phyloP scores from a whole-genome alignment of 1,140 invertebrate species.

The Vanessa tameamea region DNA sequence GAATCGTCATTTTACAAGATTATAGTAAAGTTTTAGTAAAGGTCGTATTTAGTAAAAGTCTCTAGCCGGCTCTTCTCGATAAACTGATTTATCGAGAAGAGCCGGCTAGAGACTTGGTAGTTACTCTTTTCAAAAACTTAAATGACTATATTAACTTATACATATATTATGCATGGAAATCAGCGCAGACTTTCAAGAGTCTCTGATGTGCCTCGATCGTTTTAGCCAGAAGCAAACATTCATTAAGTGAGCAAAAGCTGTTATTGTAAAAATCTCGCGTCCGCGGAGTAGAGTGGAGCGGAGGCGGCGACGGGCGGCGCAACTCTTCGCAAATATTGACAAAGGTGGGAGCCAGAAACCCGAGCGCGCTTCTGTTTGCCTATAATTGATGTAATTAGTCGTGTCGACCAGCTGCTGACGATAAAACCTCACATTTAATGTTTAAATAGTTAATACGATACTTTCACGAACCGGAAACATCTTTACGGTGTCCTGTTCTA shows the following conservation, averaged over 20 bases:
- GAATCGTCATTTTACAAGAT: too few species aligned
- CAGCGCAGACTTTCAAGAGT: too few species aligned
- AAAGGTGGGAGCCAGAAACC: constrained; percentile 75
- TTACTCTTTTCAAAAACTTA: too few species aligned
- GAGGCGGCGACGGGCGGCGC: constrained; percentile 29
- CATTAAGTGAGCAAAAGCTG: not conserved
- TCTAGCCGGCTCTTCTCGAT: too few species aligned
- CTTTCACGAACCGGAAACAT: constrained; percentile 75
- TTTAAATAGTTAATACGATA: constrained; percentile 77
- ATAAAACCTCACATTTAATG: constrained; percentile 62
- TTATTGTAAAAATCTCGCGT: not conserved
- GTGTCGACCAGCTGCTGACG: constrained; percentile 74
- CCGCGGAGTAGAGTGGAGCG: not conserved
- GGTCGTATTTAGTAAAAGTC: too few species aligned
- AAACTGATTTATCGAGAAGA: too few species aligned
- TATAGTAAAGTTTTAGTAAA: too few species aligned
- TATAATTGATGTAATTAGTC: constrained; percentile 81
- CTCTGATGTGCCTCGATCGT: too few species aligned
- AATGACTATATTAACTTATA: too few species aligned
- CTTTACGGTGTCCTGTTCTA: constrained; percentile 70
- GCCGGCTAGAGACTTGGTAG: too few species aligned
- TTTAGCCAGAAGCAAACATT: too few species aligned
- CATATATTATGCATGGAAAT: too few species aligned
- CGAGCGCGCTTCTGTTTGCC: constrained; percentile 68
- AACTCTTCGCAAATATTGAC: constrained; percentile 69